Percentiles rank a stretch among this genome's conserved stretches.
phyloP scores from a whole-genome alignment of 2,888 invertebrate genomes.

The Leucoptera coffeella region DNA sequence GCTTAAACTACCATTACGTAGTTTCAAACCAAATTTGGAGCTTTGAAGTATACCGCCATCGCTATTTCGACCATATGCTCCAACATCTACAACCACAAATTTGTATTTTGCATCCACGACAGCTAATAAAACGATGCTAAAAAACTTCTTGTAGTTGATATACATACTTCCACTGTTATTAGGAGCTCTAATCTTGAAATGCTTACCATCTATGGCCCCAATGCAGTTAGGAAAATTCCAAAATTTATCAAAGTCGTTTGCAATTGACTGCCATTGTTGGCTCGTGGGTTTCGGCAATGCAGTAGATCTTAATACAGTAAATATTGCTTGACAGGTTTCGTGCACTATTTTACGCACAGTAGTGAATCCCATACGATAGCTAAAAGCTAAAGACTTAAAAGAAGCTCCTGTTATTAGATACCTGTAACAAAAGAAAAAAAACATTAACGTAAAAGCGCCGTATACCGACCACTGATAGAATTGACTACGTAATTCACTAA shows the following conservation, averaged over 20 bases:
- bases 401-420: background rate
- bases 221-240: constrained; percentile 4
- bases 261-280: constrained; percentile 8
- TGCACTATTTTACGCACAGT: background rate
- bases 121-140: constrained; percentile 2
- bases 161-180: constrained; percentile 9
- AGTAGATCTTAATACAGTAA: background rate
- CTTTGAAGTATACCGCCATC: constrained; percentile 2
- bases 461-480: too few relatives aligned
- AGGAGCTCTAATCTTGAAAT: constrained; percentile 1
- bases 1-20: background rate
- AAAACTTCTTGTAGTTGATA: constrained; percentile 9
- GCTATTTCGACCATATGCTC: constrained; percentile 2
- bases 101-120: constrained; percentile 2
- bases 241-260: constrained; percentile 7
- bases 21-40: constrained; percentile 1
- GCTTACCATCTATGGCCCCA: constrained; percentile 4
- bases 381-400: background rate
- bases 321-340: background rate
- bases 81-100: constrained; percentile 2
- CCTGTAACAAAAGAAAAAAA: too few relatives aligned
- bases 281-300: constrained; percentile 4
- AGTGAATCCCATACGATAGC: background rate
- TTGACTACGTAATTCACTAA: too few relatives aligned
- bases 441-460: too few relatives aligned